Evolutionary conservation across 2,888 invertebrate genomes (phyloP).

Genomic region (Liodrosophila aerea): DNA sequence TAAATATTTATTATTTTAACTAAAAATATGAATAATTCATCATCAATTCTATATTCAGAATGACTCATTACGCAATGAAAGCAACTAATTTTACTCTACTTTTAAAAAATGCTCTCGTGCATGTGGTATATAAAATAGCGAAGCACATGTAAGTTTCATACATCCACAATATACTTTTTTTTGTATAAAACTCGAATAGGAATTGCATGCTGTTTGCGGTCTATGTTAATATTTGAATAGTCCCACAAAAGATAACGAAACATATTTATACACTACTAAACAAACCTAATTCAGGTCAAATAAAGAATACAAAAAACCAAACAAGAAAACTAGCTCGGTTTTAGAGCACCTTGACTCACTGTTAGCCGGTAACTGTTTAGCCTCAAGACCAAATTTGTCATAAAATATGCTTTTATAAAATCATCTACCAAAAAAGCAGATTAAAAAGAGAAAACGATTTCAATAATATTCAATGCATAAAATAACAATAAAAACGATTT

Average conservation of each 20-base stretch:
- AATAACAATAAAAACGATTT: slow-evolving; percentile 54
- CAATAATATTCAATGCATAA: slow-evolving; percentile 61
- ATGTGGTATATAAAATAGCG: slow-evolving; percentile 40
- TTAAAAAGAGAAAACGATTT: slow-evolving; percentile 15
- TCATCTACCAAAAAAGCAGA: neutral
- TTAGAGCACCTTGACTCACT: neutral
- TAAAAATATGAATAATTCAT: too few species aligned
- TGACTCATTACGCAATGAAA: too few species aligned
- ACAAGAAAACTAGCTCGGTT: neutral
- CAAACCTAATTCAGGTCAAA: slow-evolving; percentile 43
- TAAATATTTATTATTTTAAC: too few species aligned
- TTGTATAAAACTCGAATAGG: slow-evolving; percentile 26
- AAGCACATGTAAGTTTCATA: slow-evolving; percentile 17
- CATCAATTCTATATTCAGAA: too few species aligned
- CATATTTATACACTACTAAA: slow-evolving; percentile 11
- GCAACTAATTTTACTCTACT: too few species aligned
- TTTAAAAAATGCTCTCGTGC: slow-evolving; percentile 15
- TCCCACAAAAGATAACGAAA: slow-evolving; percentile 26
- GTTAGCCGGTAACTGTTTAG: slow-evolving; percentile 20
- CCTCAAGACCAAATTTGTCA: slow-evolving; percentile 49
- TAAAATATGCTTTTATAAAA: slow-evolving; percentile 31
- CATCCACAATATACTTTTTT: slow-evolving; percentile 24
- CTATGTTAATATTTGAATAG: slow-evolving; percentile 49
- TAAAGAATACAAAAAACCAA: neutral
- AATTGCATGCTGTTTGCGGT: slow-evolving; percentile 39